These are phyloP conservation scores for Progne subis DNA, from an alignment of 2,113 vertebrate species.

Conservation along the genomic window DNA sequence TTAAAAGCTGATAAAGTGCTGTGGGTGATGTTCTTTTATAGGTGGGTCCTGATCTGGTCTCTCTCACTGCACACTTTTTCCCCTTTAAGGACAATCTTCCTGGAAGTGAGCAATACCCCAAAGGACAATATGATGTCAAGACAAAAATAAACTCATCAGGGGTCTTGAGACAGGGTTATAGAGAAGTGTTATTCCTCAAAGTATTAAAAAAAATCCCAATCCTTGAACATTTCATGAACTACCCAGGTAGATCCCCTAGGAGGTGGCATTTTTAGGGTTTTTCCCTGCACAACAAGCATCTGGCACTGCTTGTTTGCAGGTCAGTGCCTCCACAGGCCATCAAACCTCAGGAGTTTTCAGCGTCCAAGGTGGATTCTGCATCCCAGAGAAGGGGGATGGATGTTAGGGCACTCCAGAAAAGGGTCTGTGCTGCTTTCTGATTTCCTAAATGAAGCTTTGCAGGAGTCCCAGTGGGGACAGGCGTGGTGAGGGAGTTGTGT, in stretches of 20 bases:
- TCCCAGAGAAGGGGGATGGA: rapidly evolving
- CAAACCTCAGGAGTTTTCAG: background rate
- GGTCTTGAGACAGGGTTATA: background rate
- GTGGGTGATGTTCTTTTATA: background rate
- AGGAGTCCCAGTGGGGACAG: background rate
- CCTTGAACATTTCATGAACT: background rate
- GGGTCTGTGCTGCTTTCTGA: background rate
- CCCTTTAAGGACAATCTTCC: background rate
- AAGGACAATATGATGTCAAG: background rate
- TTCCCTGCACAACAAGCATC: background rate
- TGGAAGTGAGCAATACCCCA: background rate
- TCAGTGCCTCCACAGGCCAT: background rate
- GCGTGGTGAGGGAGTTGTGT: background rate
- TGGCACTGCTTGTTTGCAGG: background rate
- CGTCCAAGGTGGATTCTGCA: background rate
- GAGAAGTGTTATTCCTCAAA: background rate
- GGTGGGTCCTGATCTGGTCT: background rate
- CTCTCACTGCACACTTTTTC: background rate
- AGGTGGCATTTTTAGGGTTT: background rate
- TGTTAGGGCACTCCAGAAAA: background rate
- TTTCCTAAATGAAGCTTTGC: background rate
- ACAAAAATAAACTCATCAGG: background rate
- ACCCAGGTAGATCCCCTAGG: background rate
- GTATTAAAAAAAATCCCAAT: background rate
- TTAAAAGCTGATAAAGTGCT: background rate